Evolutionary conservation across 2,888 invertebrate species (phyloP).

Genomic region (Melolontha melolontha): DNA sequence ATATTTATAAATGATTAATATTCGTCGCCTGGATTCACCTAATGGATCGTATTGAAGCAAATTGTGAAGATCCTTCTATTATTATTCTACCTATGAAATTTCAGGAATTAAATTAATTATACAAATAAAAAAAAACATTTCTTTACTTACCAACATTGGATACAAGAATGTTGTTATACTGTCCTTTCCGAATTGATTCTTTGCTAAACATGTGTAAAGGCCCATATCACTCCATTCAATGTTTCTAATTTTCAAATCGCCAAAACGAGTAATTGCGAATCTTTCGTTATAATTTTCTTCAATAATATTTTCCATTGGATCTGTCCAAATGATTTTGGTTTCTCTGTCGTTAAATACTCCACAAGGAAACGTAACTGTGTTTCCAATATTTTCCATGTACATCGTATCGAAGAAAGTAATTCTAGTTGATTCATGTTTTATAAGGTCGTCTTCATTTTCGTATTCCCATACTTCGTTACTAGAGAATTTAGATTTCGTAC

Average conservation of each 20-base stretch:
- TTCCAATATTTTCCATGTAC: slow-evolving; percentile 67
- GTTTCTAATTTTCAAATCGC: slow-evolving; percentile 79
- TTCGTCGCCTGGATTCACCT: no score
- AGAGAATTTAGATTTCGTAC: slow-evolving; percentile 60
- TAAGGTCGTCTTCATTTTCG: slow-evolving; percentile 45
- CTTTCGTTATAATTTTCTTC: slow-evolving; percentile 67
- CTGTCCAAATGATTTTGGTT: slow-evolving; percentile 76
- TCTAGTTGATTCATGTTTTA: slow-evolving; percentile 59
- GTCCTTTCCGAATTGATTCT: slow-evolving; percentile 75
- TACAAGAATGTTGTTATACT: slow-evolving; percentile 79
- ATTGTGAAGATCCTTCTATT: no score
- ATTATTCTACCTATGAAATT: background rate
- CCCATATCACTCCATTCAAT: slow-evolving; percentile 88
- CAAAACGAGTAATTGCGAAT: slow-evolving; percentile 72
- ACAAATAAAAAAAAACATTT: background rate
- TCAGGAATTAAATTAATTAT: background rate
- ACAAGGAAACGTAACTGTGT: slow-evolving; percentile 77
- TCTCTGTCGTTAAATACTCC: slow-evolving; percentile 73
- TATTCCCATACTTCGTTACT: slow-evolving; percentile 56
- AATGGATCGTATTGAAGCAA: no score
- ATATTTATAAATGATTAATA: no score
- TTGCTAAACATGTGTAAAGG: slow-evolving; percentile 79
- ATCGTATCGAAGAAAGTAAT: slow-evolving; percentile 62
- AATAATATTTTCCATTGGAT: slow-evolving; percentile 68
- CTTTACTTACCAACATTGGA: slow-evolving; percentile 67